A percentile compares a stretch with the other conserved stretches of the same genome.
These are phyloP conservation scores for Acrobasis repandana DNA, from an alignment of 2,888 invertebrate species.

Conservation along the genomic window DNA sequence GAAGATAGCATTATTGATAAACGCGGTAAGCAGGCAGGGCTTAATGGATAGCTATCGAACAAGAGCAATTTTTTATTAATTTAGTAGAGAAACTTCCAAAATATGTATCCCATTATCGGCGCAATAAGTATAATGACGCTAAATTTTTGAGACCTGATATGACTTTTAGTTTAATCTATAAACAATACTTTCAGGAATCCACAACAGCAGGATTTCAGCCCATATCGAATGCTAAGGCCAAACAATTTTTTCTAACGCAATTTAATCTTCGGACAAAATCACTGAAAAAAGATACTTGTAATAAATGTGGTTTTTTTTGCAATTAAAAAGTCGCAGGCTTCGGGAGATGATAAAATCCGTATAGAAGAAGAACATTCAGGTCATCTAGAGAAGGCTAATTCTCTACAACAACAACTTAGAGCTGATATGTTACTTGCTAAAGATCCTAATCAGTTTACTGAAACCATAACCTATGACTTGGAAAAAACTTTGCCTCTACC, in stretches of 20 bases:
- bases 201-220: slow-evolving; percentile 13
- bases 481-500: slow-evolving; percentile 23
- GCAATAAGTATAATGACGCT: slow-evolving; percentile 22
- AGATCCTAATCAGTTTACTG: not conserved
- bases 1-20: slow-evolving; percentile 15
- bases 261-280: slow-evolving; percentile 21
- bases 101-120: slow-evolving; percentile 25
- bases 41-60: slow-evolving; percentile 23
- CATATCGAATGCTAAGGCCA: slow-evolving; percentile 21
- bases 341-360: too few relatives aligned
- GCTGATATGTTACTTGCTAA: not conserved
- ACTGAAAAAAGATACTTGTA: too few relatives aligned
- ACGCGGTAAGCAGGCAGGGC: slow-evolving; percentile 23
- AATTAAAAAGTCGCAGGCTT: too few relatives aligned
- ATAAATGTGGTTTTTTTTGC: too few relatives aligned
- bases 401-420: too few relatives aligned
- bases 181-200: slow-evolving; percentile 28
- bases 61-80: slow-evolving; percentile 25
- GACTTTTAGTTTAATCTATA: slow-evolving; percentile 30
- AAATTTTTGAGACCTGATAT: slow-evolving; percentile 30
- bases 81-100: slow-evolving; percentile 20
- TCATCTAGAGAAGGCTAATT: too few relatives aligned
- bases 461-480: slow-evolving; percentile 16
- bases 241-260: slow-evolving; percentile 19
- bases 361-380: too few relatives aligned